These are phyloP conservation scores for Rhodinocichla rosea DNA, from an alignment of 2,113 vertebrate genomes.

Conservation along the genomic window DNA sequence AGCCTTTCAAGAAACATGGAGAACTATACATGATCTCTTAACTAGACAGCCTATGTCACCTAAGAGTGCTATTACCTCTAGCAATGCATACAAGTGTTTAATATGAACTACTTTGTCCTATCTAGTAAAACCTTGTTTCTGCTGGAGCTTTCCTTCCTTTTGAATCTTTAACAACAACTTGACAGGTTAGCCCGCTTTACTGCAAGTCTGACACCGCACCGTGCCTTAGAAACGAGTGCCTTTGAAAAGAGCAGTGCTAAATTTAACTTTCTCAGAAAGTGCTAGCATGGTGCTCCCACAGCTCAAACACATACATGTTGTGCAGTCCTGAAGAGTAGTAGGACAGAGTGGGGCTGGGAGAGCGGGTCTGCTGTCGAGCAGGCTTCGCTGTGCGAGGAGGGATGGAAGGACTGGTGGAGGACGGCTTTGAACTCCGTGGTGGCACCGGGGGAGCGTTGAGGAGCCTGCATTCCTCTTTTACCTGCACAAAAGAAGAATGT, in stretches of 20 bases:
- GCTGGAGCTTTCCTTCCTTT: neutral
- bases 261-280: neutral
- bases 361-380: slow-evolving; percentile 86
- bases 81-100: neutral
- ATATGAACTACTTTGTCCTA: neutral
- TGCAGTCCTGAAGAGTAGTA: slow-evolving; percentile 98
- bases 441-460: slow-evolving; percentile 96
- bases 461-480: slow-evolving; percentile 96
- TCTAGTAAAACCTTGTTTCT: neutral
- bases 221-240: rapidly evolving
- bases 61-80: neutral
- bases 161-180: neutral
- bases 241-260: neutral
- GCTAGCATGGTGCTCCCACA: neutral
- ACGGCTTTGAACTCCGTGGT: slow-evolving; percentile 88
- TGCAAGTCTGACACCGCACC: neutral
- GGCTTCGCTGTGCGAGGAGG: slow-evolving; percentile 81
- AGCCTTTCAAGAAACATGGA: neutral
- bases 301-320: slow-evolving; percentile 84
- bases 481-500: slow-evolving; percentile 74
- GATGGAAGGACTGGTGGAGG: slow-evolving; percentile 79
- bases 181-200: neutral
- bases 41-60: neutral
- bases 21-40: neutral
- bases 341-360: slow-evolving; percentile 95